phyloP scores from a whole-genome alignment of 2,113 vertebrate species.

The Chaenocephalus aceratus region DNA sequence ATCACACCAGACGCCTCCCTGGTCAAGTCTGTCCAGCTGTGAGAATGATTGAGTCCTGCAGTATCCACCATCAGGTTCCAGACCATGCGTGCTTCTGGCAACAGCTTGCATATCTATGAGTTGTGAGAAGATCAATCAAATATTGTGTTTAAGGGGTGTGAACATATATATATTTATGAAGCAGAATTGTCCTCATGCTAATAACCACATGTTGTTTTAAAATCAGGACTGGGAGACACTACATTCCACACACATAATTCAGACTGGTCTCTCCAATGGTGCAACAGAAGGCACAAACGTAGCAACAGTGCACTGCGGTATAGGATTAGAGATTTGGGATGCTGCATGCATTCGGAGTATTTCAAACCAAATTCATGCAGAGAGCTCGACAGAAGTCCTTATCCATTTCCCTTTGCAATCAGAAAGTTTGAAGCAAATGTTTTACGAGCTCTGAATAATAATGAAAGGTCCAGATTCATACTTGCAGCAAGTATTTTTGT shows the following conservation, averaged over 20 bases:
- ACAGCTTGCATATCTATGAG: neutral
- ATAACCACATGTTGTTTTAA: too few relatives aligned
- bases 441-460: constrained; percentile 19
- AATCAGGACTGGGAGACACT: neutral
- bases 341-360: neutral
- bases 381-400: neutral
- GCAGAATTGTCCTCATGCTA: too few relatives aligned
- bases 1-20: neutral
- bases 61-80: neutral
- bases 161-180: neutral
- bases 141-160: neutral
- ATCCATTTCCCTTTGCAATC: neutral
- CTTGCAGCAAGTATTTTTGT: neutral
- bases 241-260: neutral
- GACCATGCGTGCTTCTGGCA: neutral
- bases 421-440: neutral
- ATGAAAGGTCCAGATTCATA: neutral
- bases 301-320: neutral
- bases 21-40: neutral
- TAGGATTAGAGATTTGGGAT: neutral
- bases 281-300: neutral
- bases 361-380: neutral
- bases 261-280: neutral
- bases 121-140: neutral
- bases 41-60: neutral